Conservation (phyloP, 2,113 vertebrate species). For the Diphyllodes magnificus region DNA sequence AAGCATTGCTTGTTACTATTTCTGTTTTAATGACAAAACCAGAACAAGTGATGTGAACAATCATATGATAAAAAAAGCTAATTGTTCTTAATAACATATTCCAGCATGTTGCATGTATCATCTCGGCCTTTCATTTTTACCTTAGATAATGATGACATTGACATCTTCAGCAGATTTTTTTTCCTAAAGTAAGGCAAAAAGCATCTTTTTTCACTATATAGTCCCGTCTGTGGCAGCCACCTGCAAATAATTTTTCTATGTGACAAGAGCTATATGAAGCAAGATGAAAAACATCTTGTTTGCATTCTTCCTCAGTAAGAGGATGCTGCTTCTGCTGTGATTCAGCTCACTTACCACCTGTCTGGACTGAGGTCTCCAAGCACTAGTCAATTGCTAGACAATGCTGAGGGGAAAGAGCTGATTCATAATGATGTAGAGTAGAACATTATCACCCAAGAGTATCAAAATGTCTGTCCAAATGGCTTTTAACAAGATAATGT, state of each 20-base stretch:
- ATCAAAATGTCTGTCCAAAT: background rate
- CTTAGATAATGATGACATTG: background rate
- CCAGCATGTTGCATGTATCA: background rate
- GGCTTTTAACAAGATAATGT: background rate
- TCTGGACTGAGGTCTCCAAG: background rate
- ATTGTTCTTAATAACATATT: background rate
- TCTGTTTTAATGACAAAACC: background rate
- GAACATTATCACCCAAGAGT: background rate
- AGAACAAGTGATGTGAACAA: background rate
- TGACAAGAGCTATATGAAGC: background rate
- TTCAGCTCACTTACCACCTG: background rate
- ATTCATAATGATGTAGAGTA: background rate
- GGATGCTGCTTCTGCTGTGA: background rate
- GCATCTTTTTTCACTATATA: background rate
- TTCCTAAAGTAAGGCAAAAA: background rate
- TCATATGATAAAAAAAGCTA: background rate
- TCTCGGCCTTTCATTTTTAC: background rate
- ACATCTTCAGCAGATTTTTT: background rate
- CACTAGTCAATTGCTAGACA: background rate
- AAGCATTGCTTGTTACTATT: background rate
- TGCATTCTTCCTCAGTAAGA: background rate
- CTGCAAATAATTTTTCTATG: background rate
- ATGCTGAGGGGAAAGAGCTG: background rate
- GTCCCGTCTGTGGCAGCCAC: background rate
- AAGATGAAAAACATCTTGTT: background rate